Evolutionary conservation across 2,797 vertebrate species (phyloP).

Genomic region (Hapalemur alaotrensis): DNA sequence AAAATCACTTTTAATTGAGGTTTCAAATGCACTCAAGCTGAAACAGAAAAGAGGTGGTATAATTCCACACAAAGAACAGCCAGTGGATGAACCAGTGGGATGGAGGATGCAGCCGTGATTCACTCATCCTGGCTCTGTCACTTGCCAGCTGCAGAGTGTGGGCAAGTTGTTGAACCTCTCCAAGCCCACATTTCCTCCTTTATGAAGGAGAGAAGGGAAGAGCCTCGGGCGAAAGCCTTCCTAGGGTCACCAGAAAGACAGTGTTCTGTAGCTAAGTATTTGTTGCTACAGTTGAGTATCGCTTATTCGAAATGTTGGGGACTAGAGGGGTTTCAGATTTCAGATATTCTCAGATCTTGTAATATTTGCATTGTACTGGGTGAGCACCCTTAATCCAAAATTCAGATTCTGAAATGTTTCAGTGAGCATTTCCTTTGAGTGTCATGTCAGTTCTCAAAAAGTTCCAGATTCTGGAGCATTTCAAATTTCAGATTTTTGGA

Average conservation of each 20-base stretch:
- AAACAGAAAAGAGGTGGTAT: background rate
- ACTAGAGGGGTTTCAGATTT: background rate
- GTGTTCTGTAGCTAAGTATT: background rate
- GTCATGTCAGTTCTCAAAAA: background rate
- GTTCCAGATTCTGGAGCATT: background rate
- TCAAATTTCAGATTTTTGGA: background rate
- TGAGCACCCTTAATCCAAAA: background rate
- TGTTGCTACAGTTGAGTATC: background rate
- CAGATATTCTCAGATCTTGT: background rate
- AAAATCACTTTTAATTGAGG: constrained; percentile 19
- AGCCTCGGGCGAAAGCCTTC: background rate
- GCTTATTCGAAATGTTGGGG: background rate
- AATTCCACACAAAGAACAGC: background rate
- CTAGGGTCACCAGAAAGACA: background rate
- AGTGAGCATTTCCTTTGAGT: background rate
- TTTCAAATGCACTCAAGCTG: background rate
- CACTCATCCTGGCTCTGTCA: background rate
- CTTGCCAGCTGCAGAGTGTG: background rate
- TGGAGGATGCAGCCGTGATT: background rate
- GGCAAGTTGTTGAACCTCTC: background rate
- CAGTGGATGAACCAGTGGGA: background rate
- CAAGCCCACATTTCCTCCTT: background rate
- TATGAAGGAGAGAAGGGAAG: background rate
- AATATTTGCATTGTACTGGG: background rate
- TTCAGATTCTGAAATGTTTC: background rate